Evolutionary conservation across 2,113 vertebrate genomes (phyloP), one percentile per base, ranked within the genome.

Genomic region (Amia ocellicauda): DNA sequence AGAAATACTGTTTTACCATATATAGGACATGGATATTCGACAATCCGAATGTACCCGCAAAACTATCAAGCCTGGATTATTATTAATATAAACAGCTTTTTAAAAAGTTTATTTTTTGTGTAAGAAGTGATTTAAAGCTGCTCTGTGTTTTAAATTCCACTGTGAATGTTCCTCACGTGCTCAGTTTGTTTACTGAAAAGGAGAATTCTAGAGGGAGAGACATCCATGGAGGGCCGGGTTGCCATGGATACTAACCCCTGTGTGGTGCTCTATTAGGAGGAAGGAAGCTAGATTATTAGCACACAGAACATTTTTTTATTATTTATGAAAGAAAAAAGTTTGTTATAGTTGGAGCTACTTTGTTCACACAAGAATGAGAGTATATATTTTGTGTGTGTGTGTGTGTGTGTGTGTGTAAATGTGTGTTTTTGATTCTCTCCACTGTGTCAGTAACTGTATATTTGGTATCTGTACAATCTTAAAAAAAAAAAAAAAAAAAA

Each of bases 201-300:
- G 77, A 85, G 74, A 78, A 85, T 83, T 89, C 86, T 83, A 64
- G 8, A 77, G 87, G 82, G 87, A 89, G 74, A 67, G 67, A 60
- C 54, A 73, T 82, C 75, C 84, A 43, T 70, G 47, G 85, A 85
- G 84, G 83, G 77, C 79, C 80, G 29, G 1, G 80, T 88, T 90
- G 72, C 83, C 80, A 83, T 88, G 81, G 84, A 82, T 88, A 87
- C 86, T 75, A 82, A 78, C 78, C 76, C 84, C 85, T 83, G 80
- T 82, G 80, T 80, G 80, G 74, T 77, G 73, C 73, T 78, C 76
- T 72, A 78, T 76, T 66, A 82, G 64, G 57, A 80, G 69, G 67
- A 83, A 82, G 75, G 79, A 81, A 29, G 17, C 74, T 61, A 74
- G 78, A 83, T 81, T 72, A 79, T 69, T 77, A 74, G 69, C 79